Evolutionary conservation across 2,888 invertebrate genomes (phyloP).

Genomic region (Ypsolopha sequella): DNA sequence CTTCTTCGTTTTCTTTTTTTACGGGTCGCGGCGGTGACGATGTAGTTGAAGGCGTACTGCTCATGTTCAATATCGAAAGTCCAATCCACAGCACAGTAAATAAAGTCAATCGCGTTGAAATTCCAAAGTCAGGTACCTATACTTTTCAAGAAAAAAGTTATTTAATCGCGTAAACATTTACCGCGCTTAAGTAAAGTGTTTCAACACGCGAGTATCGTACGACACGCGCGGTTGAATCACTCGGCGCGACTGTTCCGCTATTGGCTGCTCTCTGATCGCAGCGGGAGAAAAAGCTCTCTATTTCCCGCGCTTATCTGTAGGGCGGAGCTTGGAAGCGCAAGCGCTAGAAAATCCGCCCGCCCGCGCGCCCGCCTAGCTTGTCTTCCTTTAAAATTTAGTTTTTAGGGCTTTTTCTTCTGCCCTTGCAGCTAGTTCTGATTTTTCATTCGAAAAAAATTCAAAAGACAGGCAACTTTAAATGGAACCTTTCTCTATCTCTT

Average conservation of each 20-base stretch:
- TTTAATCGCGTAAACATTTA: slow-evolving; percentile 54
- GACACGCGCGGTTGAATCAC: slow-evolving; percentile 22
- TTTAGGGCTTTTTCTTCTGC: not conserved
- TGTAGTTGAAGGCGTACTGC: slow-evolving; percentile 48
- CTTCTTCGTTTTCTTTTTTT: slow-evolving; percentile 82
- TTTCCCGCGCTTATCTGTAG: slow-evolving; percentile 36
- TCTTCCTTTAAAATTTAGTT: not conserved
- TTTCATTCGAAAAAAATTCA: too few species aligned
- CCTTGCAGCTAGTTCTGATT: too few species aligned
- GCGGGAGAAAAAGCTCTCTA: slow-evolving; percentile 26
- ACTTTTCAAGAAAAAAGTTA: slow-evolving; percentile 12
- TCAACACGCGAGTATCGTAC: not conserved
- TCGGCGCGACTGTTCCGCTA: slow-evolving; percentile 33
- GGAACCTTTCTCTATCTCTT: too few species aligned
- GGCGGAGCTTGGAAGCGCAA: slow-evolving; percentile 44
- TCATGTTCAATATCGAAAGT: slow-evolving; percentile 30
- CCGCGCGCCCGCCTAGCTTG: not conserved
- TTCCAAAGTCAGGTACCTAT: not conserved
- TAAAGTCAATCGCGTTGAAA: not conserved
- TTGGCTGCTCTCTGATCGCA: slow-evolving; percentile 1
- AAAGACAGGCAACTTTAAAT: too few species aligned
- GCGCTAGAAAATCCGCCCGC: slow-evolving; percentile 10
- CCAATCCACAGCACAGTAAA: not conserved
- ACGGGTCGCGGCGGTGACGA: slow-evolving; percentile 54
- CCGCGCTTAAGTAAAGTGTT: slow-evolving; percentile 11